Conservation (phyloP, 1,140 invertebrate genomes). For the Micrasema longulum region DNA sequence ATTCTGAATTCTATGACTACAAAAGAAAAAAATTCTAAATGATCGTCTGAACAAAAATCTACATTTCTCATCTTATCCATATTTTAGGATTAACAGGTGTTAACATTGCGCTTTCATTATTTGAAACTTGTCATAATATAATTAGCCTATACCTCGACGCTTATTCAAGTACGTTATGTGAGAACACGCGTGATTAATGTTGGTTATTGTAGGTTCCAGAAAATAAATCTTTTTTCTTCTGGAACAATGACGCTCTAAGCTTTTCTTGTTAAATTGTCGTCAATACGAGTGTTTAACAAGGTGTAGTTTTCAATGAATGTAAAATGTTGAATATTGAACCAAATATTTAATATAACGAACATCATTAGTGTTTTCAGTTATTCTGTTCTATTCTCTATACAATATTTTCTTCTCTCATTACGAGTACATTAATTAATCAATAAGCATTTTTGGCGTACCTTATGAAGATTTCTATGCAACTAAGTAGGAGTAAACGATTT, state of each 20-base stretch:
- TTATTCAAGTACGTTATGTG: constrained; percentile 2
- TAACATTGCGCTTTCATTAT: constrained; percentile 21
- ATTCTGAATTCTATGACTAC: background rate
- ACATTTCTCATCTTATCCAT: background rate
- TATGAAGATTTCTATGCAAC: too few relatives aligned
- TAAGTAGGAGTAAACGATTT: too few relatives aligned
- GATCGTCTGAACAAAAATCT: constrained; percentile 1
- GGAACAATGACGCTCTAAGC: background rate
- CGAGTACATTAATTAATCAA: too few relatives aligned
- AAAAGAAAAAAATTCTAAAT: constrained; percentile 16
- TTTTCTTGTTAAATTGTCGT: constrained; percentile 20
- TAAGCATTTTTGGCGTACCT: too few relatives aligned
- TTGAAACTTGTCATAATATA: constrained; percentile 28
- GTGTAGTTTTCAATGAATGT: background rate
- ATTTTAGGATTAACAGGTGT: constrained; percentile 28
- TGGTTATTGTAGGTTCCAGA: background rate
- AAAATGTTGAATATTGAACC: too few relatives aligned
- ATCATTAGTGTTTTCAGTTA: too few relatives aligned
- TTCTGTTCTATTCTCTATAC: too few relatives aligned
- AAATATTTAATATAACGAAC: too few relatives aligned
- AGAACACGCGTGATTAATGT: constrained; percentile 24
- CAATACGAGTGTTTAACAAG: constrained; percentile 13
- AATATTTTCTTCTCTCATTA: too few relatives aligned
- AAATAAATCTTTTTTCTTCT: constrained; percentile 9
- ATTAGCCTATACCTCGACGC: constrained; percentile 5